phyloP scores from a whole-genome alignment of 2,888 invertebrate species.

The Hofmannophila pseudospretella region DNA sequence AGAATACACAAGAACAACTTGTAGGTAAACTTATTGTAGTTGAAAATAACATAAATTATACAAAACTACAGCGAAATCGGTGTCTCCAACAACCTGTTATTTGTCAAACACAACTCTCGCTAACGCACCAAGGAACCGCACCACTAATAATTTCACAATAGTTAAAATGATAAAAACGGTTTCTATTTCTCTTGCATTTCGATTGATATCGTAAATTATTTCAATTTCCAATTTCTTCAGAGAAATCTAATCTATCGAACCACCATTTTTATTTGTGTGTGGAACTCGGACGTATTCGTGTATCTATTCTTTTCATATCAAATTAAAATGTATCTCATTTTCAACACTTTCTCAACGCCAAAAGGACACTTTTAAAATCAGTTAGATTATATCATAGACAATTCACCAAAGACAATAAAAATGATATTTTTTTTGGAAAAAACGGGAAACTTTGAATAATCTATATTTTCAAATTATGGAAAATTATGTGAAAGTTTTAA shows the following conservation, averaged over 20 bases:
- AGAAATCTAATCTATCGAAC: slow-evolving; percentile 60
- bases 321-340: too few species aligned
- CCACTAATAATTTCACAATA: slow-evolving; percentile 34
- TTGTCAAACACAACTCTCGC: slow-evolving; percentile 65
- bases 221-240: slow-evolving; percentile 50
- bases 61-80: slow-evolving; percentile 67
- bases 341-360: neutral
- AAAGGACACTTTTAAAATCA: slow-evolving; percentile 22
- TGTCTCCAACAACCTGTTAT: slow-evolving; percentile 76
- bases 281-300: slow-evolving; percentile 51
- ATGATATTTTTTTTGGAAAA: too few species aligned
- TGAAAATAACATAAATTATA: slow-evolving; percentile 52
- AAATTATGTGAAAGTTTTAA: too few species aligned
- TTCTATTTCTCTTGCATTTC: slow-evolving; percentile 29
- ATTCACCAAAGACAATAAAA: neutral
- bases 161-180: slow-evolving; percentile 36
- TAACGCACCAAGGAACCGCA: slow-evolving; percentile 56
- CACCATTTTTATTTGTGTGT: slow-evolving; percentile 76
- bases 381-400: slow-evolving; percentile 26
- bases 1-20: slow-evolving; percentile 21
- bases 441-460: too few species aligned
- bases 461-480: too few species aligned
- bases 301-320: slow-evolving; percentile 19
- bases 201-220: slow-evolving; percentile 31
- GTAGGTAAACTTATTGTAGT: slow-evolving; percentile 27